These are phyloP conservation scores for Scaptomyza graminum DNA, from an alignment of 1,140 invertebrate genomes.

Conservation along the genomic window DNA sequence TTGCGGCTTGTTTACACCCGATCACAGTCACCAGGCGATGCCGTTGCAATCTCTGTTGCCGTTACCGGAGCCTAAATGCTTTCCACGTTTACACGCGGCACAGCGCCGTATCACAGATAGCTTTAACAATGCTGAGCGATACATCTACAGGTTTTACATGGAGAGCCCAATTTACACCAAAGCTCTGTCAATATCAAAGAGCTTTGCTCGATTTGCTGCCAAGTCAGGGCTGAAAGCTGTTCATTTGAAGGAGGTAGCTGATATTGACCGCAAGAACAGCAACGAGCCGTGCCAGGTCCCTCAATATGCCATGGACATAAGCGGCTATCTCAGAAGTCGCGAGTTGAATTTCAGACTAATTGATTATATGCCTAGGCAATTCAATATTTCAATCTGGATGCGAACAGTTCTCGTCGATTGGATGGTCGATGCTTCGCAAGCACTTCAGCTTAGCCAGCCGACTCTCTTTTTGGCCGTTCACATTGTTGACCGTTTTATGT, in stretches of 20 bases:
- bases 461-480: constrained; percentile 98
- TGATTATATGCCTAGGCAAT: constrained; percentile 92
- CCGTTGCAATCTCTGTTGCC: too few relatives aligned
- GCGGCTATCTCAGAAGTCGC: constrained; percentile 79
- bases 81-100: too few relatives aligned
- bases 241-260: constrained; percentile 85
- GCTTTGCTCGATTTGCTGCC: too few relatives aligned
- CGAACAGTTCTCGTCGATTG: constrained; percentile 97
- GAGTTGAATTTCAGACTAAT: constrained; percentile 89
- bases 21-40: too few relatives aligned
- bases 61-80: too few relatives aligned
- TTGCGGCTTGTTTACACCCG: too few relatives aligned
- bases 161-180: too few relatives aligned
- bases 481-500: constrained; percentile 95
- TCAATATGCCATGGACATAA: constrained; percentile 90
- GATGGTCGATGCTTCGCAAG: constrained; percentile 94
- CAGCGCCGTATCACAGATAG: too few relatives aligned
- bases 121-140: too few relatives aligned
- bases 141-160: too few relatives aligned
- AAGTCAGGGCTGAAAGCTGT: too few relatives aligned
- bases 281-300: constrained; percentile 93
- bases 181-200: too few relatives aligned
- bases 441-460: constrained; percentile 98
- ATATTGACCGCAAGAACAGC: constrained; percentile 94
- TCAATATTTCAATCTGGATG: constrained; percentile 91